Base-by-base conservation (phyloP, 1,140 invertebrate species). In the Diachasma alloeum region DNA sequence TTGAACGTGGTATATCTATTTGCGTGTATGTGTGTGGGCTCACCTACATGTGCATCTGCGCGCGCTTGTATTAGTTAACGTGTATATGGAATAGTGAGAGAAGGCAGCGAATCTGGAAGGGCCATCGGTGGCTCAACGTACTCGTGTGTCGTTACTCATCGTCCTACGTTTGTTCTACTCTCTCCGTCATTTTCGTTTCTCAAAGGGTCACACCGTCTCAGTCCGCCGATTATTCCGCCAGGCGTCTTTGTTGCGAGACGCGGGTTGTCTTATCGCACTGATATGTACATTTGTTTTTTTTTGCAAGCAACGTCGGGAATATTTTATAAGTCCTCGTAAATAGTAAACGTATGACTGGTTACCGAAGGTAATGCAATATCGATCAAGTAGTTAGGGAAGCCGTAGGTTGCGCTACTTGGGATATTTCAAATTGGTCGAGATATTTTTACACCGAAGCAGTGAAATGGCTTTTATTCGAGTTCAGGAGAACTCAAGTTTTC, bases 331-430 rank as follows among this genome's bases (percentile, higher is more conserved):
- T 4, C 4, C 59, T 63, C 59, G 59, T 63, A 63, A 63, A 63
- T 10, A 63, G 8, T 26, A 24, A 63, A 26, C 48, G 63, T 48
- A 75, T 70, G 44, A 67, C 37, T 31, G 56, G 56, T 70, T 31
- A 53, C 26, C 72, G 48, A 13, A 48, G 78, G 81, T 80, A 82
- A 74, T 53, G 36, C 66, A 68, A 80, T 86, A 86, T 86, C 79
- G 85, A 86, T 85, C 82, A 84, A 83, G 79, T 71, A 59, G 79
- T 83, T 85, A 82, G 77, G 79, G 85, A 84, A 86, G 80, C 85
- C 85, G 72, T 84, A 84, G 71, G 72, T 75, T 76, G 19, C 24
- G 26, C 6, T 63, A 53, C 48, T 17, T 53, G 48, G 31, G 31
- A 31, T 31, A 31, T 31, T 31, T 31, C 31, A 31, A 31, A 31